Evolutionary conservation across 1,140 invertebrate species (phyloP), one percentile per base, ranked within the genome.

Genomic region (Ceratitis capitata): DNA sequence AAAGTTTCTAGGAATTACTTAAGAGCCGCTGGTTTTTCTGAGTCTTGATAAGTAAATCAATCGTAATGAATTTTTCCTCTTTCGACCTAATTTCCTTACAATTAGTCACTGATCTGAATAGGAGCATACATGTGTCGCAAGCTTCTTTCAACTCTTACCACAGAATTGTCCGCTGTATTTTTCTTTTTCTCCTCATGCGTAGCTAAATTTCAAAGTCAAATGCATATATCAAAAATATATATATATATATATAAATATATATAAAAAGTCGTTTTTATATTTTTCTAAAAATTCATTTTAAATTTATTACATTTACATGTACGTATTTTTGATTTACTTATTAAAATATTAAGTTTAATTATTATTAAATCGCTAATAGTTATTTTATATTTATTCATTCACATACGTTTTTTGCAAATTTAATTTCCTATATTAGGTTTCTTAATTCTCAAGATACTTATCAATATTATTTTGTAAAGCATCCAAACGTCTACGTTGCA

Each of bases 301-400:
- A 26, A 61, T 61, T 78, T 78, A 78, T 78, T 78, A 10, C 12
- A 45, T 56, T 69, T 35, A 35, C n/a, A n/a, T n/a, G n/a, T 45
- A 78, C 35, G 69, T 78, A 78, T 78, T 78, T 78, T 78, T 78
- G 69, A 78, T 78, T 78, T 45, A 45, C 69, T 78, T 78, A 78
- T n/a, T 78, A 16, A 23, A 26, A 42, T 45, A 45, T 78, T n/a
- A n/a, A n/a, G n/a, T n/a, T n/a, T n/a, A n/a, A n/a, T n/a, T n/a
- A n/a, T n/a, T n/a, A n/a, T n/a, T 78, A 78, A 78, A 78, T 45
- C 69, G 39, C 69, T 78, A 78, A 3, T 45, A 78, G 19, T 78
- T 45, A 39, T 45, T 14, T 69, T 69, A 69, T 35, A 35, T 78
- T 78, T 23, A 78, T 78, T 78, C 45, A 26, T 45, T 10, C 9